A percentile compares a stretch with the other conserved stretches of the same genome.
Evolutionary conservation across 2,888 invertebrate species (phyloP).

Genomic region (Rhaphigaster nebulosa): DNA sequence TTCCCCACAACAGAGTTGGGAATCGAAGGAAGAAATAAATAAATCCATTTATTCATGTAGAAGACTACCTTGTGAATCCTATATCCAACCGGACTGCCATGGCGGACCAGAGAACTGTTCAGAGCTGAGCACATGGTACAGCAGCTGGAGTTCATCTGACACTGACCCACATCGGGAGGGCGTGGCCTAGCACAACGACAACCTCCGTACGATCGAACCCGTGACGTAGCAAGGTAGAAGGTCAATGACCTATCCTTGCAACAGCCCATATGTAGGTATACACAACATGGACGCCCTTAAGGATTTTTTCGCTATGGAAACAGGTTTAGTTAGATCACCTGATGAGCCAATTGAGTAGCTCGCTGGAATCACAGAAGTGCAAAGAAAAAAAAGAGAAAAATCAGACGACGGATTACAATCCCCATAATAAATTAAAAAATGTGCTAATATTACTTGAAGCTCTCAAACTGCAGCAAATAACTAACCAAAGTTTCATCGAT

Average conservation of each 20-base stretch:
- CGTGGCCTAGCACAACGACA: constrained; percentile 54
- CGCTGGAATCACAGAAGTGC: no score
- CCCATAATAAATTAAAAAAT: no score
- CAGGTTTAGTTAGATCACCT: no score
- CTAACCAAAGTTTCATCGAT: no score
- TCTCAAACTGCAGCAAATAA: no score
- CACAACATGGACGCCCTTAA: no score
- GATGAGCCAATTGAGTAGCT: no score
- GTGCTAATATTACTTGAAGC: no score
- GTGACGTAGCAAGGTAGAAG: neutral
- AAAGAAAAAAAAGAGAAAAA: no score
- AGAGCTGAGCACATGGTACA: constrained; percentile 3
- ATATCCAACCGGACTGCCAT: neutral
- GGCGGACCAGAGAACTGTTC: neutral
- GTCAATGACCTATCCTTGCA: neutral
- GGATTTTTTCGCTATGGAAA: no score
- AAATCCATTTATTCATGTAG: neutral
- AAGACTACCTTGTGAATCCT: neutral
- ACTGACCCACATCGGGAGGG: constrained; percentile 51
- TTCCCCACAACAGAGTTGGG: neutral
- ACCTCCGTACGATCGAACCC: constrained; percentile 46
- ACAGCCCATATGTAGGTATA: no score
- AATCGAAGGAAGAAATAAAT: neutral
- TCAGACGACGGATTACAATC: no score
- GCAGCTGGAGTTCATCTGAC: neutral